Evolutionary conservation across 1,140 invertebrate genomes (phyloP), one percentile per base, ranked within the genome.

Genomic region (Phymastichus coffea): DNA sequence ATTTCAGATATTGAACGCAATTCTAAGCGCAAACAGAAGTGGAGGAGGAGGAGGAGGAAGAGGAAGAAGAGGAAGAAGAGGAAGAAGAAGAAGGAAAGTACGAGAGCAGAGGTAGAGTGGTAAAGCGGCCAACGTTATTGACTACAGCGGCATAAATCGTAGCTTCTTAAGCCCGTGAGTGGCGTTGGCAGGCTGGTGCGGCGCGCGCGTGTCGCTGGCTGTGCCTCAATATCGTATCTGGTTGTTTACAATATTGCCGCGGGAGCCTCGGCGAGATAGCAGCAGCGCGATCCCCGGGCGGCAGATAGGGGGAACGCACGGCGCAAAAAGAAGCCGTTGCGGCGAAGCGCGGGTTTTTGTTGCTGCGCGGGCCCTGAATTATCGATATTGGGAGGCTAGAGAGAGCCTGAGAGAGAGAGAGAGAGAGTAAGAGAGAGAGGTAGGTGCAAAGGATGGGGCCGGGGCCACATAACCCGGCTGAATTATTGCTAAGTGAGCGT

Each of bases 401-500:
- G 22, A 35, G 10, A 12, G 35, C 30, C 9, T 17, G n/a, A 37
- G 20, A 48, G 43, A 1, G 25, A 12, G 37, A 28, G 14, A 52
- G 47, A 55, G 53, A 23, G 15, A 35, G 38, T 49, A 48, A 63
- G 44, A 61, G 64, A 51, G 52, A 28, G 30, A 44, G 38, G 43
- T 44, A 40, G 48, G 47, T 25, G 33, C 25, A 49, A 38, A 63
- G 38, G 56, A 40, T 54, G 44, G 40, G 30, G 59, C 30, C 57
- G 55, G 52, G 63, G 56, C 62, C 63, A 54, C 61, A 63, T 70
- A 73, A 70, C 64, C 65, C 63, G 54, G 65, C 67, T 76, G 69
- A 75, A 74, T 75, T 74, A 76, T 75, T 75, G 71, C 70, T 74
- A 75, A 76, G 68, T 70, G 71, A 70, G 71, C 69, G 67, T 70